Evolutionary conservation across 2,888 invertebrate species (phyloP).

Genomic region (Lasioglossum leucozonium): DNA sequence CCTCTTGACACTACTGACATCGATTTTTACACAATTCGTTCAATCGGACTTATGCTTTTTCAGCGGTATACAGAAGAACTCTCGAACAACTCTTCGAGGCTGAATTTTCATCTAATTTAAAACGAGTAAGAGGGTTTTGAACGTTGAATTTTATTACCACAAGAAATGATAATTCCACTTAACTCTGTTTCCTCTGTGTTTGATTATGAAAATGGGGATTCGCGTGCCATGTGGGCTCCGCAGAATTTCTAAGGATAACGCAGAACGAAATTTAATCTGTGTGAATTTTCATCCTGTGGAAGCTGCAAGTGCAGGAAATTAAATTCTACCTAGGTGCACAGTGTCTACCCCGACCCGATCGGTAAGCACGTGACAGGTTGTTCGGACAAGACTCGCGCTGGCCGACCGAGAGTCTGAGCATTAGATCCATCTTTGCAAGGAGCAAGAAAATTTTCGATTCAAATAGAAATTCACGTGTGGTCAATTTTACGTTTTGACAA

Average conservation of each 20-base stretch:
- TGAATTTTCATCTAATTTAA: not conserved
- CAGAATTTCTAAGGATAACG: not conserved
- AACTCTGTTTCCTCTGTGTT: not conserved
- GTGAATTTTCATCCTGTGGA: not conserved
- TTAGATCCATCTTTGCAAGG: too few species aligned
- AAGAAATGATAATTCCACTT: not conserved
- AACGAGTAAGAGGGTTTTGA: not conserved
- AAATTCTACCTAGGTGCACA: too few species aligned
- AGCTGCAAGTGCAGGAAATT: not conserved
- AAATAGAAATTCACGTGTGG: not conserved
- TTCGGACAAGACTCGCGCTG: too few species aligned
- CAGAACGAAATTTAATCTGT: not conserved
- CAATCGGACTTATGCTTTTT: not conserved
- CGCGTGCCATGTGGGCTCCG: not conserved
- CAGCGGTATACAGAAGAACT: fast-evolving
- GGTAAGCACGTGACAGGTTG: too few species aligned
- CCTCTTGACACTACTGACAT: not conserved
- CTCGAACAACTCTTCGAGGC: too few species aligned
- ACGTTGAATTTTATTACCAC: not conserved
- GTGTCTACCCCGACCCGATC: too few species aligned
- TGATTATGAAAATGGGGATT: conserved; percentile 6
- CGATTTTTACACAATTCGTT: not conserved
- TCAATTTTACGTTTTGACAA: not conserved
- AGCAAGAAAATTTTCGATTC: too few species aligned
- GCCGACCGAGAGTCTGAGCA: too few species aligned